Evolutionary conservation across 2,113 vertebrate species (phyloP).

Genomic region (Triplophysa tibetana): DNA sequence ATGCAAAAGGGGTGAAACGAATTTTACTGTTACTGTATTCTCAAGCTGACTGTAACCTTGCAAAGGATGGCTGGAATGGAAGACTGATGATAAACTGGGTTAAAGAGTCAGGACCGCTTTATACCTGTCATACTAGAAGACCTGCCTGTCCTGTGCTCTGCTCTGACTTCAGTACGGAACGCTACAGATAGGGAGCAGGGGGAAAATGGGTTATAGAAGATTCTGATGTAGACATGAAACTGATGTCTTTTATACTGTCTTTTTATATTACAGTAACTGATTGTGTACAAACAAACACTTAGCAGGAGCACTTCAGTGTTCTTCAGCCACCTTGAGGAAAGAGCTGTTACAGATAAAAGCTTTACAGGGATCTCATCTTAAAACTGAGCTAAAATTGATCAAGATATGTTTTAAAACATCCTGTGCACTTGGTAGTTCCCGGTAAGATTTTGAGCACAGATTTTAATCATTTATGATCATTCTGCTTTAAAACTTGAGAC

Average conservation of each 20-base stretch:
- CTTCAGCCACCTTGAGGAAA: neutral
- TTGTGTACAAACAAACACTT: neutral
- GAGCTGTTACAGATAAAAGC: no score
- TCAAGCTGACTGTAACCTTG: neutral
- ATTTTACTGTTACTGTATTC: neutral
- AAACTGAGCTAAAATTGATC: neutral
- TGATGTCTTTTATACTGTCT: neutral
- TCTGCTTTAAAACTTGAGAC: no score
- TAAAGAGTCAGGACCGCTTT: constrained; percentile 16
- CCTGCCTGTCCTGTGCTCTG: constrained; percentile 75
- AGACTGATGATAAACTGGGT: neutral
- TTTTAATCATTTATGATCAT: no score
- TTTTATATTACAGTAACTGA: neutral
- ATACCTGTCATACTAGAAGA: constrained; percentile 75
- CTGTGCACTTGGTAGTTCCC: no score
- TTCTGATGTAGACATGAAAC: neutral
- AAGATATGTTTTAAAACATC: neutral
- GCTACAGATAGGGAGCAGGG: constrained; percentile 59
- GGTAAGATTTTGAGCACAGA: no score
- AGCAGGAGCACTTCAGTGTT: neutral
- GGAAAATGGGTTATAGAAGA: neutral
- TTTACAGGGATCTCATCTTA: neutral
- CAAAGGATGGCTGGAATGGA: neutral
- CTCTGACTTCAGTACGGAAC: constrained; percentile 72
- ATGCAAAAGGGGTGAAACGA: neutral